Evolutionary conservation across 2,113 vertebrate species (phyloP), one percentile per base, ranked within the genome.

Genomic region (Polyodon spathula): DNA sequence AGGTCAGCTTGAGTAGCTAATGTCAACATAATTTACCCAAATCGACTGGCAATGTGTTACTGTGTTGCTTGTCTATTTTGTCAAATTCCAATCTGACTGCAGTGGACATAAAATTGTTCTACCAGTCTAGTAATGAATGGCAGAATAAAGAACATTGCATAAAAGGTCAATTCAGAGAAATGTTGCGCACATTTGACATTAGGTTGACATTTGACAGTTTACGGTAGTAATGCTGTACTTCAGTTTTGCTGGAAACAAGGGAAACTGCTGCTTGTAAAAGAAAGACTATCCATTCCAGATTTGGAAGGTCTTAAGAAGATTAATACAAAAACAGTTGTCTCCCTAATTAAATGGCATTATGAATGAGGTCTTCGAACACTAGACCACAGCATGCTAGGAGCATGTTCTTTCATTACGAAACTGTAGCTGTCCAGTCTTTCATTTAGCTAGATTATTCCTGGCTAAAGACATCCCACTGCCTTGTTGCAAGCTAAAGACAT

Each of bases 131-230:
- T 55, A 65, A 60, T 60, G 63, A 60, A 60, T 46, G n/a, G 50
- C 37, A 40, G 50, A 11, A 27, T 40, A n/a, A 52, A 54, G 48
- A 54, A 54, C 27, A 12, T 6, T 9, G 38, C n/a, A n/a, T 2
- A 37, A 54, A 61, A 61, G 58, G 58, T 65, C 58, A 61, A 9
- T 40, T 11, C 53, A 16, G 39, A 65, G 48, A 56, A 61, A 60
- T 51, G 53, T 16, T 27, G 15, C 41, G 40, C 6, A 42, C 16
- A 41, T 65, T 50, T 51, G 43, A 65, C 58, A 61, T 55, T 55
- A 17, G 53, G n/a, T 37, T 55, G 53, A 55, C 53, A 55, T 65
- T 56, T 61, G 16, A 43, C 11, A 48, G 53, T 56, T 61, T 65
- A 65, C 37, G 59, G 53, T 44, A 42, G 60, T 12, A 56, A 46